Conservation (phyloP, 2,888 invertebrate genomes). For the Ceriagrion tenellum region DNA sequence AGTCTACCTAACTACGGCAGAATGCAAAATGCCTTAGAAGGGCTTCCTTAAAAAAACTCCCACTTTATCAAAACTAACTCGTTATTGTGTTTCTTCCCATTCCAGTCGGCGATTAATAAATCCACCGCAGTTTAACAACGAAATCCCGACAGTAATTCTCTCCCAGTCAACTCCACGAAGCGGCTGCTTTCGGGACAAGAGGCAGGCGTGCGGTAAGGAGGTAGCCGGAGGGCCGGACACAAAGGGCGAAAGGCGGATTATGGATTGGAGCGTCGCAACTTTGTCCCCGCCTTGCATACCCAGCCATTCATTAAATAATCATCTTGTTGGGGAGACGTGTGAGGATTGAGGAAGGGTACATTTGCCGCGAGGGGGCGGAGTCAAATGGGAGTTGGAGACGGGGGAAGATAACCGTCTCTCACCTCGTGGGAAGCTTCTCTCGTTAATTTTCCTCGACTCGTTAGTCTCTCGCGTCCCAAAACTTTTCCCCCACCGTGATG, state of each 20-base stretch:
- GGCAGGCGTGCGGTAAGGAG: background rate
- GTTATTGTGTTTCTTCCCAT: background rate
- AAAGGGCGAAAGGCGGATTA: background rate
- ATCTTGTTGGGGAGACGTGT: conserved; percentile 12
- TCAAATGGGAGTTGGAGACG: background rate
- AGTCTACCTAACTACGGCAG: too few species aligned
- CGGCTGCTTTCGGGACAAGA: background rate
- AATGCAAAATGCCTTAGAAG: too few species aligned
- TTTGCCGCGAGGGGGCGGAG: background rate
- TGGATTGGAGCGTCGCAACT: background rate
- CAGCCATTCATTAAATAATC: conserved; percentile 36
- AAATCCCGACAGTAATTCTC: background rate
- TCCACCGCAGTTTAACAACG: background rate
- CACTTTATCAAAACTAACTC: background rate
- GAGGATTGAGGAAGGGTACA: conserved; percentile 23
- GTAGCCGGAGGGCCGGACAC: background rate
- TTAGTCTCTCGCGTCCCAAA: conserved; percentile 30
- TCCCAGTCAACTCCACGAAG: background rate
- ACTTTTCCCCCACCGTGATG: conserved; percentile 16
- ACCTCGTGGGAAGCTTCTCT: background rate
- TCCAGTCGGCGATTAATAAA: background rate
- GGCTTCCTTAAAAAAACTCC: background rate
- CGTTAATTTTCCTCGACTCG: conserved; percentile 40
- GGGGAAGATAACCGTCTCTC: background rate
- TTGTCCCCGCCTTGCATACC: background rate